Evolutionary conservation across 1,140 invertebrate genomes (phyloP).

Genomic region (Glossosoma conforme): DNA sequence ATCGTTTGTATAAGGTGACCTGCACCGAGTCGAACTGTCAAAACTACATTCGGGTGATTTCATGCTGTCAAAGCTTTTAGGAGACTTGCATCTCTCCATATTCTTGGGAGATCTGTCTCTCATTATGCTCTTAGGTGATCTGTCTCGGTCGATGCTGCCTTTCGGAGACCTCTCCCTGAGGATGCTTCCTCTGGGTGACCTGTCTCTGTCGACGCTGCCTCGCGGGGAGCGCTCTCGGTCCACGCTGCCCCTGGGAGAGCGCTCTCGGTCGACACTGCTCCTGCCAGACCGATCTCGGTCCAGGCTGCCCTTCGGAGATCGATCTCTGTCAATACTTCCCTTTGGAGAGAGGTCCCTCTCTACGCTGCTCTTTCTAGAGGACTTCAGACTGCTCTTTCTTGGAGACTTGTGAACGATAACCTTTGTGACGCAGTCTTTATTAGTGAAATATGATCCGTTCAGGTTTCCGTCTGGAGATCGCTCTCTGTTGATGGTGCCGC

Average conservation of each 20-base stretch:
- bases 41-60: slow-evolving; percentile 42
- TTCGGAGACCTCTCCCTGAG: slow-evolving; percentile 33
- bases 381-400: slow-evolving; percentile 45
- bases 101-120: slow-evolving; percentile 39
- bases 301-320: slow-evolving; percentile 43
- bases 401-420: slow-evolving; percentile 52
- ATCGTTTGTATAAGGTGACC: slow-evolving; percentile 40
- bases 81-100: slow-evolving; percentile 40
- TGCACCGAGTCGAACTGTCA: slow-evolving; percentile 42
- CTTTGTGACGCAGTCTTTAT: slow-evolving; percentile 44
- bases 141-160: slow-evolving; percentile 31
- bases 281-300: slow-evolving; percentile 34
- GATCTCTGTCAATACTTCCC: slow-evolving; percentile 32
- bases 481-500: slow-evolving; percentile 45
- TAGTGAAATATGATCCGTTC: slow-evolving; percentile 38
- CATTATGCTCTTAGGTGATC: slow-evolving; percentile 32
- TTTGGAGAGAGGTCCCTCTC: slow-evolving; percentile 23
- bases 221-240: slow-evolving; percentile 37
- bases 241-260: slow-evolving; percentile 18
- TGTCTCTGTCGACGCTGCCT: slow-evolving; percentile 25
- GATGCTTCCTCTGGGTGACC: slow-evolving; percentile 44
- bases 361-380: slow-evolving; percentile 35
- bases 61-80: slow-evolving; percentile 46
- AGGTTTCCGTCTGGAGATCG: slow-evolving; percentile 39
- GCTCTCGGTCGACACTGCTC: slow-evolving; percentile 14